Conservation (phyloP, 53 echinoderm and acorn worm genomes). For the Echinarachnius parma region DNA sequence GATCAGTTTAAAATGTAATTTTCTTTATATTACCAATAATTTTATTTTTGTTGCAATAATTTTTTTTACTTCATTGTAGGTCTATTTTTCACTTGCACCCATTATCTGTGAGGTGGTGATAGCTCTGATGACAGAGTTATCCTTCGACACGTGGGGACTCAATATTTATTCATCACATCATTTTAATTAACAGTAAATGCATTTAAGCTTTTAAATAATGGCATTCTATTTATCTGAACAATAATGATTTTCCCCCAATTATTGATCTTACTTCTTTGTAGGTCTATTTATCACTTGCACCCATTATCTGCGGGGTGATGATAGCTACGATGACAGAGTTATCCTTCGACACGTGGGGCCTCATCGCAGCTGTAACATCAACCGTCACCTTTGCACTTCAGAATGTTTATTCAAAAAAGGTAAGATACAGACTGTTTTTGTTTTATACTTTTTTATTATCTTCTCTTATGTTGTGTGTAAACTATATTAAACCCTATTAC, state of each 20-base stretch:
- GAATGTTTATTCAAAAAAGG: constrained; percentile 99
- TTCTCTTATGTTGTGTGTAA: not conserved
- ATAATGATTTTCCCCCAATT: too few species aligned
- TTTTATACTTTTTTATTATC: not conserved
- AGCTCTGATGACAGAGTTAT: constrained; percentile 90
- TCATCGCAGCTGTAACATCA: constrained; percentile 66
- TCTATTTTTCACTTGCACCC: constrained; percentile 82
- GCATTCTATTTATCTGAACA: too few species aligned
- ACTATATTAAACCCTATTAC: not conserved
- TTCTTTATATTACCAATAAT: too few species aligned
- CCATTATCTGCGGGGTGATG: constrained; percentile 92
- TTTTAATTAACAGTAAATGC: too few species aligned
- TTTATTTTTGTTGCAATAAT: too few species aligned
- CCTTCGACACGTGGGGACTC: constrained; percentile 74
- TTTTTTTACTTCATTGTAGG: constrained; percentile 58
- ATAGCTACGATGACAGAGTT: constrained; percentile 95
- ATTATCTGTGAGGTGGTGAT: constrained; percentile 93
- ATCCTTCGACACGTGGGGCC: constrained; percentile 73
- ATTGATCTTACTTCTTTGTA: too few species aligned
- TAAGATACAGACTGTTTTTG: constrained; percentile 46
- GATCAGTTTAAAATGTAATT: too few species aligned
- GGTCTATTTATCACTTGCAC: constrained; percentile 85
- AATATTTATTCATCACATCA: too few species aligned
- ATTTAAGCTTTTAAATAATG: too few species aligned
- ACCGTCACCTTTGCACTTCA: constrained; percentile 95